These are phyloP conservation scores for Corythornis vintsioides DNA, from an alignment of 2,113 vertebrate genomes.

Conservation along the genomic window DNA sequence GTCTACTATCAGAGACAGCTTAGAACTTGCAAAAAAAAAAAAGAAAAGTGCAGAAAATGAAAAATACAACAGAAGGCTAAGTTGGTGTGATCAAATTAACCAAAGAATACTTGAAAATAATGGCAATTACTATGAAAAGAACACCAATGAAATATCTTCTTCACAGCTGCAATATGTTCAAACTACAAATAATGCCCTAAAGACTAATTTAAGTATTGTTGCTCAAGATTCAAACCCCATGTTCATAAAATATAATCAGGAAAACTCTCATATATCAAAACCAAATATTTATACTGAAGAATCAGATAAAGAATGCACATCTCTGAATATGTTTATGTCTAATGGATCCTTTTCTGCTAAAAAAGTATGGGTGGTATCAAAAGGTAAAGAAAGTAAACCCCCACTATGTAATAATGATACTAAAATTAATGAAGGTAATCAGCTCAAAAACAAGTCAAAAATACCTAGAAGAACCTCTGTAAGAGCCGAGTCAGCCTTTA, in stretches of 20 bases:
- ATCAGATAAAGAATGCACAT: slow-evolving; percentile 41
- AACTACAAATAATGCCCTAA: not conserved
- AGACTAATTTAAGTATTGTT: slow-evolving; percentile 26
- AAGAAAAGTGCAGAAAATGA: slow-evolving; percentile 65
- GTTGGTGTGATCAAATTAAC: slow-evolving; percentile 87
- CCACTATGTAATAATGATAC: slow-evolving; percentile 29
- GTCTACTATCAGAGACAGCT: slow-evolving; percentile 84
- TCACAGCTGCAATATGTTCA: slow-evolving; percentile 16
- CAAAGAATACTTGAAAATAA: not conserved
- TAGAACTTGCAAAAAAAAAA: slow-evolving; percentile 84
- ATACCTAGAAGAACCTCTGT: slow-evolving; percentile 68
- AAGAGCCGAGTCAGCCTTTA: slow-evolving; percentile 46
- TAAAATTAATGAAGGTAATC: slow-evolving; percentile 60
- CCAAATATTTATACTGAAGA: slow-evolving; percentile 38
- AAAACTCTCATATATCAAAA: slow-evolving; percentile 6
- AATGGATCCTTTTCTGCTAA: slow-evolving; percentile 73
- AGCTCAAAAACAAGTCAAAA: slow-evolving; percentile 56
- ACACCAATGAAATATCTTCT: not conserved
- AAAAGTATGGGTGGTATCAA: slow-evolving; percentile 81
- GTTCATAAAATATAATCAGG: slow-evolving; percentile 61
- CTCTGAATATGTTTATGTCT: slow-evolving; percentile 55
- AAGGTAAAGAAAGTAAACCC: slow-evolving; percentile 70
- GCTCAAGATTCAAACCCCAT: slow-evolving; percentile 12
- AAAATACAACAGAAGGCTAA: slow-evolving; percentile 80
- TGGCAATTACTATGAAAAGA: slow-evolving; percentile 27